Base-by-base conservation (phyloP, 2,113 vertebrate species). In the Phrynosoma platyrhinos region DNA sequence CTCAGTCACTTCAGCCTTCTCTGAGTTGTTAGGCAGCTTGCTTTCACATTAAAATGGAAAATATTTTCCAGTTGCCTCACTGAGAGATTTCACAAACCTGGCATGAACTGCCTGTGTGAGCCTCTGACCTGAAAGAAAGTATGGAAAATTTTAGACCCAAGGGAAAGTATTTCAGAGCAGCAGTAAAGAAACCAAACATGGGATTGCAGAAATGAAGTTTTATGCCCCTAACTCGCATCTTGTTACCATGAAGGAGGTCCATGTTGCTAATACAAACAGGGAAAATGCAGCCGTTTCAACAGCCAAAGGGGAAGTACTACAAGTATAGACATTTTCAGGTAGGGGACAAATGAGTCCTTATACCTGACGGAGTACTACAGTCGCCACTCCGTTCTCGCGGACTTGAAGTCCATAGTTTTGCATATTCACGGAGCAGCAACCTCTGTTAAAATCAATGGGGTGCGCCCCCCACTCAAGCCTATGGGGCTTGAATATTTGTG, bases 91-190 rank as follows among this genome's bases (percentile, higher is more conserved):
- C 69, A 74, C 78, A 47, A 74, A 58, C 9, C 27, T 42, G 78
- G 53, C 78, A 21, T 47, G 25, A 47, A 40, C 10, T 58, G 85
- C 85, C 66, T 80, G 68, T 20, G 40, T 72, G 52, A 5, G 81
- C 55, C 12, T 85, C 84, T 72, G 91, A 91, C 21, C 79, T 36
- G 77, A 94, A 91, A 69, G 55, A 79, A 86, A 89, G 82, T 0
- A 72, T 36, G 85, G 88, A 88, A 84, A 79, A 21, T 0, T 2
- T 2, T 1, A 81, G 84, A n/a, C 85, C 79, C n/a, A 69, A 21
- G 71, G 74, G 80, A 85, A 83, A 71, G 79, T 62, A n/a, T 88
- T 87, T 79, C 88, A 87, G 88, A 85, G 85, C 89, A 85, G 88
- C 89, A 87, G 88, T 62, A 88, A 5, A 82, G 82, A 91, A 82